Conservation (phyloP, 2,888 invertebrate species). For the Callyntrura guangdongensis region DNA sequence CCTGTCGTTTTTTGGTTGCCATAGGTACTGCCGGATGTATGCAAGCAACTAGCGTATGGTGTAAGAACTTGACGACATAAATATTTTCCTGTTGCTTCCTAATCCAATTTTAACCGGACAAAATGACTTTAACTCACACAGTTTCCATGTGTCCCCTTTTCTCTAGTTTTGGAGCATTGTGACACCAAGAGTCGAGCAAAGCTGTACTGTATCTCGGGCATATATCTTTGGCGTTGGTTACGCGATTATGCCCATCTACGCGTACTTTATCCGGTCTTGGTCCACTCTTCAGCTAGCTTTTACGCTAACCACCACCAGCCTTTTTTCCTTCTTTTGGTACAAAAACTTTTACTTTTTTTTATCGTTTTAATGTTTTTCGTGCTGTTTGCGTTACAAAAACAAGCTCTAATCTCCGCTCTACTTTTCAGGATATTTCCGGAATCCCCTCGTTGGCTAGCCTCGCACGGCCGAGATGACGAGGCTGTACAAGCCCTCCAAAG, state of each 20-base stretch:
- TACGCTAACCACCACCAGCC: conserved; percentile 73
- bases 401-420: background rate
- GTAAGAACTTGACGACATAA: conserved; percentile 32
- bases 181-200: conserved; percentile 78
- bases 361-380: conserved; percentile 29
- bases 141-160: background rate
- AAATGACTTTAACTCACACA: too few relatives aligned
- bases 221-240: conserved; percentile 77
- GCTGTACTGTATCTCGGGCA: conserved; percentile 71
- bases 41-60: conserved; percentile 81
- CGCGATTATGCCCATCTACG: conserved; percentile 80
- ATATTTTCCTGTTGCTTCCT: too few relatives aligned
- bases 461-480: conserved; percentile 78
- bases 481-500: conserved; percentile 77
- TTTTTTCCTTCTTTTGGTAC: conserved; percentile 82
- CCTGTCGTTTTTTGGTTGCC: conserved; percentile 80
- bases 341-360: background rate
- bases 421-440: conserved; percentile 81
- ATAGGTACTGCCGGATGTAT: conserved; percentile 80
- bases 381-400: too few relatives aligned
- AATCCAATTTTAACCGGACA: too few relatives aligned
- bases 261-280: conserved; percentile 81
- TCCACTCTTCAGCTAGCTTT: conserved; percentile 80
- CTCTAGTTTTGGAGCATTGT: conserved; percentile 82
- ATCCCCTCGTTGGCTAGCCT: conserved; percentile 82